Evolutionary conservation across 2,888 invertebrate species (phyloP).

Genomic region (Pinctada fucata): DNA sequence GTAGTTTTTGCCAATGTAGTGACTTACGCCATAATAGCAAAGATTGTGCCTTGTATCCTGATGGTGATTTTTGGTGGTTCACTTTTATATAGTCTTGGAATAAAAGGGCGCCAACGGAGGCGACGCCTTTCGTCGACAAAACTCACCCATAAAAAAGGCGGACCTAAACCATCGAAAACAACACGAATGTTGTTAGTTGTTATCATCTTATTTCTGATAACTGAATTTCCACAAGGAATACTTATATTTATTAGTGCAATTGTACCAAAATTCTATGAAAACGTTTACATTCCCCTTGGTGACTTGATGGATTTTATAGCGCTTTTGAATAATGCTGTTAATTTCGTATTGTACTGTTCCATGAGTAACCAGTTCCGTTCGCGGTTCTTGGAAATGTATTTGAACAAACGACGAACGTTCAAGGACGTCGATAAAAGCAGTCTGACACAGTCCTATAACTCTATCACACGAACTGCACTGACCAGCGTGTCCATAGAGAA

Average conservation of each 20-base stretch:
- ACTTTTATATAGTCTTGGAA: conserved; percentile 69
- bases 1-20: conserved; percentile 62
- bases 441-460: conserved; percentile 50
- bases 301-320: conserved; percentile 94
- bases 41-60: conserved; percentile 91
- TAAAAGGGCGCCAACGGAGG: conserved; percentile 57
- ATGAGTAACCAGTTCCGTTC: conserved; percentile 92
- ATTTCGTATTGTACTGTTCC: conserved; percentile 93
- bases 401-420: conserved; percentile 47
- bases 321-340: conserved; percentile 92
- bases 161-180: conserved; percentile 82
- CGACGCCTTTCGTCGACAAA: conserved; percentile 59
- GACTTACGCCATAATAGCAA: conserved; percentile 87
- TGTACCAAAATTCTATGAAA: conserved; percentile 82
- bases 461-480: conserved; percentile 48
- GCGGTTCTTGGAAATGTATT: conserved; percentile 65
- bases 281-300: conserved; percentile 80
- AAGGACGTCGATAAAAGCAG: conserved; percentile 51
- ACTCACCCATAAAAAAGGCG: conserved; percentile 45
- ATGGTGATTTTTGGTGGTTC: conserved; percentile 83
- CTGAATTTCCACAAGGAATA: conserved; percentile 91
- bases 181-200: conserved; percentile 92
- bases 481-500: conserved; percentile 23
- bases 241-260: conserved; percentile 86
- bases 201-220: conserved; percentile 89